Evolutionary conservation across 2,797 vertebrate genomes (phyloP), one percentile per base, ranked within the genome.

Genomic region (Rhinophrynus dorsalis): DNA sequence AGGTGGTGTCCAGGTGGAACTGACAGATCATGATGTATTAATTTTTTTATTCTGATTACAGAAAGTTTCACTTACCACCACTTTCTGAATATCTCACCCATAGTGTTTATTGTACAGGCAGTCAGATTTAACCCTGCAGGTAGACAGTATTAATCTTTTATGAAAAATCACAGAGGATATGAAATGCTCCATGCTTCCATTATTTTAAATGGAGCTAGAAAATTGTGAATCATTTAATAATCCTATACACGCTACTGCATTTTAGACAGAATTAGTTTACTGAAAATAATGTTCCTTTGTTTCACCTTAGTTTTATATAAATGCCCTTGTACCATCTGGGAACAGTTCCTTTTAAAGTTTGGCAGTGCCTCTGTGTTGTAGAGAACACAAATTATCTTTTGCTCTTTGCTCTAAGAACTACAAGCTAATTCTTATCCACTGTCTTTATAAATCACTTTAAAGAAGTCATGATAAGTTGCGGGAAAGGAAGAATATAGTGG

Each of bases 261-360:
- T 42, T 17, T 27, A 74, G n/a, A 68, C n/a, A 4, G 7, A 26
- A 61, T 21, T 24, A 21, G 55, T 68, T 54, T 48, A 37, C 48
- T 56, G 48, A 30, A 76, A 35, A 54, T 74, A 55, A 60, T 55
- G 27, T 56, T 15, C 20, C 55, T 76, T 64, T 57, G 58, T 58
- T 65, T 72, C 51, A 71, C 52, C 60, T 71, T 17, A 75, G 3
- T 13, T 62, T 67, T 68, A 68, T 48, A 69, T 29, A 72, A 75
- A 78, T 83, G 0, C 38, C 70, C 55, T 15, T n/a, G n/a, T 69
- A 64, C 45, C 9, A 67, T 47, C 0, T 2, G 18, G 60, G 38
- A 40, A 65, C 18, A 50, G 2, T 35, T 68, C 26, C 3, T 62
- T 77, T 70, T 33, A 74, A 45, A 8, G 55, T 63, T 69, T 27